Evolutionary conservation across 2,888 invertebrate genomes (phyloP).

Genomic region (Pandemis corylana): DNA sequence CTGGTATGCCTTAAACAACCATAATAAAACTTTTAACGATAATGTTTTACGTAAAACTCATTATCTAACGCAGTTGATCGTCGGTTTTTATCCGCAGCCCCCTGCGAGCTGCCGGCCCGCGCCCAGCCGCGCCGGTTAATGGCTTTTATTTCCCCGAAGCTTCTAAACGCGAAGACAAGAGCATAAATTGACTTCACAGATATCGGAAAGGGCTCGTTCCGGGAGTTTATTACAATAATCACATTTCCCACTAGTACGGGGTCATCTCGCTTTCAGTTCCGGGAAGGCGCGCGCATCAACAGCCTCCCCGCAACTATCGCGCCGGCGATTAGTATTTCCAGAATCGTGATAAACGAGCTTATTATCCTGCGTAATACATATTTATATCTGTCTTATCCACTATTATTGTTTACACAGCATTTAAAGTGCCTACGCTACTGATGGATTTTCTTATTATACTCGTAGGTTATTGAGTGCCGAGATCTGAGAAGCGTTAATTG

Average conservation of each 20-base stretch:
- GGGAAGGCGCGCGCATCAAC: slow-evolving; percentile 70
- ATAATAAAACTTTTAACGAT: slow-evolving; percentile 17
- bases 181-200: slow-evolving; percentile 51
- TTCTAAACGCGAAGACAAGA: slow-evolving; percentile 16
- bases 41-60: slow-evolving; percentile 28
- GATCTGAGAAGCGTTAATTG: slow-evolving; percentile 36
- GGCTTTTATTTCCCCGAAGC: slow-evolving; percentile 32
- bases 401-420: slow-evolving; percentile 33
- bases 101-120: slow-evolving; percentile 20
- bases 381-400: slow-evolving; percentile 27
- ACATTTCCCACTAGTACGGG: slow-evolving; percentile 74
- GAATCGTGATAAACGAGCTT: slow-evolving; percentile 66
- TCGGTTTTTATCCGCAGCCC: slow-evolving; percentile 30
- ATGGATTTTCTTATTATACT: slow-evolving; percentile 25
- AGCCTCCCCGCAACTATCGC: slow-evolving; percentile 77
- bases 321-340: slow-evolving; percentile 78
- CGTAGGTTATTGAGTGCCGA: slow-evolving; percentile 24
- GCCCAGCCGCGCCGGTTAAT: slow-evolving; percentile 25
- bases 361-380: slow-evolving; percentile 33
- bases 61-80: slow-evolving; percentile 35
- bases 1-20: background rate
- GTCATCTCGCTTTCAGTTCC: slow-evolving; percentile 81
- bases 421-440: slow-evolving; percentile 26
- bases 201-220: slow-evolving; percentile 75
- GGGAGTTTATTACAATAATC: slow-evolving; percentile 82